A percentile compares a stretch with the other conserved stretches of the same genome.
Conservation (phyloP, 35 echinoderm and acorn worm species). For the Stichopus chloronotus region DNA sequence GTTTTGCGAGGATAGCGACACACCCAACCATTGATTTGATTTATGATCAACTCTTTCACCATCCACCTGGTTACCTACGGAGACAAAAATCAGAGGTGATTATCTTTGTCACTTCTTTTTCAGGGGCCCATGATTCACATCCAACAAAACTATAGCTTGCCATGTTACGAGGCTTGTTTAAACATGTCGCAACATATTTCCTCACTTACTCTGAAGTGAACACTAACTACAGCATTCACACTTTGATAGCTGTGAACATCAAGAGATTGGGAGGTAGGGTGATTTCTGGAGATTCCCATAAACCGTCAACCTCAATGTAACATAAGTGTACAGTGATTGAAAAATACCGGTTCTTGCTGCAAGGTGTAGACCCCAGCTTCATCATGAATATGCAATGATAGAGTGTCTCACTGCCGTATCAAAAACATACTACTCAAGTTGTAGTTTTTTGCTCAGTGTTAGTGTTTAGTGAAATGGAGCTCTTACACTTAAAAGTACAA, state of each 20-base stretch:
- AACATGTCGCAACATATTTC: background rate
- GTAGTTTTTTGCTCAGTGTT: too few relatives aligned
- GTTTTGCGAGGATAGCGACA: background rate
- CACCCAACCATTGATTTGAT: slow-evolving; percentile 48
- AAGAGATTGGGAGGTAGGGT: background rate
- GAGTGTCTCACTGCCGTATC: too few relatives aligned
- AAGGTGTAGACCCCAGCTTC: too few relatives aligned
- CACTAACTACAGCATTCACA: background rate
- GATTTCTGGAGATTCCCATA: too few relatives aligned
- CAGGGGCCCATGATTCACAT: background rate
- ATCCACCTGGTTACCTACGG: background rate
- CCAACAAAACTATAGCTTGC: background rate
- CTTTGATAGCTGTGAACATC: background rate
- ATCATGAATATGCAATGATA: too few relatives aligned
- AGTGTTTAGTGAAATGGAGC: too few relatives aligned
- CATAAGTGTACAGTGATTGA: too few relatives aligned
- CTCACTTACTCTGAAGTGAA: background rate
- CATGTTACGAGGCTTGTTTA: background rate
- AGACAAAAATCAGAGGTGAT: background rate
- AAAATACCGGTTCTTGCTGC: too few relatives aligned
- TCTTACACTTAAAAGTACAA: too few relatives aligned
- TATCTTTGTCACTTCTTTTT: background rate
- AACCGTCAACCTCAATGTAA: too few relatives aligned
- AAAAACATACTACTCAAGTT: too few relatives aligned
- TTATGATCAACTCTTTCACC: slow-evolving; percentile 3